These are phyloP conservation scores for Ictalurus punctatus DNA, from an alignment of 2,113 vertebrate genomes.

Conservation along the genomic window DNA sequence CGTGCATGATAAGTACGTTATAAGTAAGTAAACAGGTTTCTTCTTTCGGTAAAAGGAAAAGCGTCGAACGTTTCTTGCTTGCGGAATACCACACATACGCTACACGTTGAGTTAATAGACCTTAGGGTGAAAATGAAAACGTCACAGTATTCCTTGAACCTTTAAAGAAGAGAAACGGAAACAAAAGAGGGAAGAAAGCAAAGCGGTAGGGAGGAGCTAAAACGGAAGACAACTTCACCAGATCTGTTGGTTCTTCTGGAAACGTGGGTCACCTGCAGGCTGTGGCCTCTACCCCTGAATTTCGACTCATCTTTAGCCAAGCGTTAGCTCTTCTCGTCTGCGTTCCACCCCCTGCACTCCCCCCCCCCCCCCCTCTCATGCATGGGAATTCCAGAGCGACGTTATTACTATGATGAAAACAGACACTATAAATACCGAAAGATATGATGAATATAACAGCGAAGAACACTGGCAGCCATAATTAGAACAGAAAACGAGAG, in stretches of 20 bases:
- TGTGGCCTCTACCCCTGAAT: slow-evolving; percentile 67
- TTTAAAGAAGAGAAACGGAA: neutral
- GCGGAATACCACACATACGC: neutral
- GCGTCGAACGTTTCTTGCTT: neutral
- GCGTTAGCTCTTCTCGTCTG: slow-evolving; percentile 52
- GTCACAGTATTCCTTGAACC: neutral
- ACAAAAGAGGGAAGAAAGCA: neutral
- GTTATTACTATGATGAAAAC: slow-evolving; percentile 79
- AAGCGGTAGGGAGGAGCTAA: neutral
- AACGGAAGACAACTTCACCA: neutral
- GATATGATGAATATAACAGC: slow-evolving; percentile 81
- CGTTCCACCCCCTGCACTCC: slow-evolving; percentile 41
- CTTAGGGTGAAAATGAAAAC: neutral
- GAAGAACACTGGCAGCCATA: slow-evolving; percentile 74
- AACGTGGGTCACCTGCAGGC: slow-evolving; percentile 59
- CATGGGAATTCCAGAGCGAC: slow-evolving; percentile 76
- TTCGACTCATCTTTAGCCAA: slow-evolving; percentile 73
- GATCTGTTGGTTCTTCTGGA: slow-evolving; percentile 4
- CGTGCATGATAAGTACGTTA: neutral
- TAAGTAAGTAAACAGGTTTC: neutral
- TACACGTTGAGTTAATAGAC: neutral
- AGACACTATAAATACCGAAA: slow-evolving; percentile 77
- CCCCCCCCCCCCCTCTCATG: slow-evolving; percentile 41
- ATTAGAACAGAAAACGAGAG: slow-evolving; percentile 72
- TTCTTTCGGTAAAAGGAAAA: neutral